Percentiles rank a stretch among this genome's conserved stretches.
These are phyloP conservation scores for Dendrophyllia cribrosa DNA, from an alignment of 64 coral and sea anemone species.

Conservation along the genomic window DNA sequence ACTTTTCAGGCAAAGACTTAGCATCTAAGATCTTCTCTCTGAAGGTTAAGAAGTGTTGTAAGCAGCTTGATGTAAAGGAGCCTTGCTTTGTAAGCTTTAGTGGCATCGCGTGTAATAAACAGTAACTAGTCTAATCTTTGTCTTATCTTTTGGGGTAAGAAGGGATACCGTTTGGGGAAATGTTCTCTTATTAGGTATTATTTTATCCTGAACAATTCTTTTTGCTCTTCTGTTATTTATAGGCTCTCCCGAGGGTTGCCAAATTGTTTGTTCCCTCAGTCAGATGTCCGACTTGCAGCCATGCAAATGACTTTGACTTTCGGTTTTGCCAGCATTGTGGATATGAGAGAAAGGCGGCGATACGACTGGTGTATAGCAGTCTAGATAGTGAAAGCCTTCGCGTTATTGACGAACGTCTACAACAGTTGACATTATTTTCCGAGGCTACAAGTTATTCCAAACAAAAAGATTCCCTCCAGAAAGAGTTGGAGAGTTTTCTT, in stretches of 20 bases:
- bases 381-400: not conserved
- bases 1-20: no score
- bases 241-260: conserved; percentile 30
- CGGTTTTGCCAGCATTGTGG: conserved; percentile 45
- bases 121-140: conserved; percentile 3
- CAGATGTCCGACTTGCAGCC: conserved; percentile 34
- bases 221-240: not conserved
- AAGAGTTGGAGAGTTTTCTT: no score
- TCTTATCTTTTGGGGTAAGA: not conserved
- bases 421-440: conserved; percentile 6
- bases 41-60: conserved; percentile 3
- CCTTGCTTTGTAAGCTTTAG: no score
- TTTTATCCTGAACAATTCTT: no score
- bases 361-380: not conserved
- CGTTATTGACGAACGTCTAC: not conserved
- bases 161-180: not conserved
- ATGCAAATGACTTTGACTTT: conserved; percentile 56
- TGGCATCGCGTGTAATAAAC: no score
- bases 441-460: conserved; percentile 7
- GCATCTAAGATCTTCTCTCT: no score
- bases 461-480: no score
- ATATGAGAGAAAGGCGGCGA: conserved; percentile 27
- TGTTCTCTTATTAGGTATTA: conserved; percentile 1
- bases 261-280: conserved; percentile 11
- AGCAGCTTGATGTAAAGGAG: conserved; percentile 3